Evolutionary conservation across 2,888 invertebrate species (phyloP), one percentile per base, ranked within the genome.

Genomic region (Oxytorus armatus): DNA sequence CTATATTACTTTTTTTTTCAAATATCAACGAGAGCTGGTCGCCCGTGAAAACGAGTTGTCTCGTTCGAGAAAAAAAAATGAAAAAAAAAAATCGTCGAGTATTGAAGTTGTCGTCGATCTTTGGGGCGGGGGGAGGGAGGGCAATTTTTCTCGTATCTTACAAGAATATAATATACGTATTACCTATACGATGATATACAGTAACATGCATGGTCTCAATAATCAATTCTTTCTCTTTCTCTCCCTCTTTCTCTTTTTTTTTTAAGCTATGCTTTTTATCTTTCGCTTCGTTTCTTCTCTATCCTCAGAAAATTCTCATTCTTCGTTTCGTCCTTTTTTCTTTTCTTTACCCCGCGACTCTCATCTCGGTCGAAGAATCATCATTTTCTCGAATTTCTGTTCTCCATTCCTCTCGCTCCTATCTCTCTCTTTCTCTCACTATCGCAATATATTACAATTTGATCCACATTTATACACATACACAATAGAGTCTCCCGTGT

Each of bases 401-500:
- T 44, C 29, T 16, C n/a, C 33, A 8, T 21, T 25, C 21, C 11
- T 42, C 25, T 61, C 49, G 11, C 2, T 21, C 49, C 33, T 25
- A 21, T 47, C 61, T 55, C 36, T 39, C 36, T 47, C 59, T 57
- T 33, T 76, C 49, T 65, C 77, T 77, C 81, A 73, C 70, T 69
- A 53, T 75, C 85, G 84, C 87, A 88, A 89, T 89, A 89, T 89
- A 89, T 89, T 89, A 89, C 89, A 89, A 83, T 88, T 88, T 86
- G 85, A 88, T 89, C 88, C 88, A 89, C 89, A 89, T 89, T 88
- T 88, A 89, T 89, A 89, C 89, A 89, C 85, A 87, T 86, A 87
- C 86, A 81, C 66, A 82, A 63, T 77, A 87, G 83, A 87, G 82
- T 83, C 77, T 82, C 83, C 76, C 76, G 61, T 14, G 74, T 75